Base-by-base conservation (phyloP, 2,888 invertebrate species). In the Caenorhabditis plicata region DNA sequence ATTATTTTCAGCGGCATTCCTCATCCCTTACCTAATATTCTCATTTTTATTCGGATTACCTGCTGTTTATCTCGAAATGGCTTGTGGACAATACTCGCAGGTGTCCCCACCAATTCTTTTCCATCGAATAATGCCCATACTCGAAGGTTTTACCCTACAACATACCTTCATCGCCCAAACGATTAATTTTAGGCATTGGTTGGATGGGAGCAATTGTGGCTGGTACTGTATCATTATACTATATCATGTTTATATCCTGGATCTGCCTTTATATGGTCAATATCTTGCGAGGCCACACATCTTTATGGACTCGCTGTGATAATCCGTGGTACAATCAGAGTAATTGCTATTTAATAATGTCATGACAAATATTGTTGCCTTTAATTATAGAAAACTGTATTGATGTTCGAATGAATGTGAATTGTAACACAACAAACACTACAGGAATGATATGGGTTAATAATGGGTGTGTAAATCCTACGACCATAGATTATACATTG, bases 171-270 rank as follows among this genome's bases (percentile, higher is more conserved):
- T n/a, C n/a, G n/a, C n/a, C n/a, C n/a, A n/a, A n/a, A n/a, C n/a
- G n/a, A n/a, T n/a, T n/a, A n/a, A n/a, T n/a, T n/a, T n/a, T n/a
- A n/a, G n/a, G n/a, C n/a, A 90, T 91, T 71, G 94, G 93, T 55
- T 85, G 94, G 74, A 91, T 91, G 56, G 92, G 91, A 82, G 92
- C 92, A 65, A 88, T 92, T 81, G 90, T 93, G 82, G 92, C 93
- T 70, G 92, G 93, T 85, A 85, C 46, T n/a, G 61, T 73, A 17
- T 61, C 72, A 5, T 57, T 78, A 32, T 78, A 72, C 60, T 77
- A 77, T 64, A 74, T 71, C 42, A 67, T 74, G 27, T 67, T 77
- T 49, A 64, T 77, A 17, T 68, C 71, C 5, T 78, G 74, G 77
- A 55, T 66, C 20, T 47, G 64, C 17, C 46, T 78, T 23, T 77